These are phyloP conservation scores for Siniperca obscura DNA, from an alignment of 2,797 vertebrate species.

Conservation along the genomic window DNA sequence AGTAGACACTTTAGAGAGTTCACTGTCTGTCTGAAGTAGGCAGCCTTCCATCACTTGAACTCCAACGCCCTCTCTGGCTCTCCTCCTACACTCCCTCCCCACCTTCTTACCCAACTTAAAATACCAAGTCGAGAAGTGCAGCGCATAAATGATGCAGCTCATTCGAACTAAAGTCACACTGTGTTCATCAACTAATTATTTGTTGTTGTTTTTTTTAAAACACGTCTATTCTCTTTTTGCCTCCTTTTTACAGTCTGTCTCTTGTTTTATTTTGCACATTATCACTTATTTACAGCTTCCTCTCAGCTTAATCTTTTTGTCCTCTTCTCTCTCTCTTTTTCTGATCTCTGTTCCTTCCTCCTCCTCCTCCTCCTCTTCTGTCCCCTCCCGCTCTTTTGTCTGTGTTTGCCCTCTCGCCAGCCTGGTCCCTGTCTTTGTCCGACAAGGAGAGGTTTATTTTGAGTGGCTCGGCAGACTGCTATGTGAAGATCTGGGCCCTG, in stretches of 20 bases:
- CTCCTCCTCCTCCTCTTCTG: not conserved
- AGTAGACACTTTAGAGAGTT: constrained; percentile 70
- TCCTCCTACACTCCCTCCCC: constrained; percentile 43
- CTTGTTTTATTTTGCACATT: constrained; percentile 48
- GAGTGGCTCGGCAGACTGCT: constrained; percentile 87
- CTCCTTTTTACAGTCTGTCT: constrained; percentile 24
- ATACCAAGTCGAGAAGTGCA: constrained; percentile 24
- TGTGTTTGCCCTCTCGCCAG: constrained; percentile 69
- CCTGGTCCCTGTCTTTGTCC: constrained; percentile 77
- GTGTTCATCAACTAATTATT: constrained; percentile 31
- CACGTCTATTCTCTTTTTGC: constrained; percentile 22
- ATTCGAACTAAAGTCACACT: constrained; percentile 11
- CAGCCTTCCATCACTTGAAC: constrained; percentile 69
- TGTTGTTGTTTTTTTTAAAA: constrained; percentile 29
- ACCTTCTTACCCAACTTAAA: constrained; percentile 43
- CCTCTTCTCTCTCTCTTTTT: constrained; percentile 19
- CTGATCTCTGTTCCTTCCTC: constrained; percentile 4
- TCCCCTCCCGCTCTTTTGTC: constrained; percentile 45
- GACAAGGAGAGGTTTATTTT: constrained; percentile 85
- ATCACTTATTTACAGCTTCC: constrained; percentile 61
- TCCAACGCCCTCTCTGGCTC: constrained; percentile 46
- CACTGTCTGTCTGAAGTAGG: constrained; percentile 67
- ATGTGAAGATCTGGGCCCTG: constrained; percentile 87
- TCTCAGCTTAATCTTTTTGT: constrained; percentile 48
- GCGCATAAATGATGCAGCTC: constrained; percentile 32